A percentile compares a stretch with the other conserved stretches of the same genome.
phyloP scores from a whole-genome alignment of 2,888 invertebrate genomes.

The Erebia epiphron region DNA sequence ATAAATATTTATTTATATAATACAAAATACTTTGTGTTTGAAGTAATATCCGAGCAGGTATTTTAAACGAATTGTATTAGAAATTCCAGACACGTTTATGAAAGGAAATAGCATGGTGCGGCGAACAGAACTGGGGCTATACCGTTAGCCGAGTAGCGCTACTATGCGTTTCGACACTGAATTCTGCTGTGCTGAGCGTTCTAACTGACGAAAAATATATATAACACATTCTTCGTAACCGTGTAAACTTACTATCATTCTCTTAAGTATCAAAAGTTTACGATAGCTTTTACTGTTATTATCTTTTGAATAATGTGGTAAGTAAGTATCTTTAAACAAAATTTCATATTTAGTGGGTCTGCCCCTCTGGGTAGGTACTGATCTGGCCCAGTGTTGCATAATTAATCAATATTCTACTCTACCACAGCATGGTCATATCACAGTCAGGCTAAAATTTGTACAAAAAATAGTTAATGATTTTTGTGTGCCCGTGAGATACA shows the following conservation, averaged over 20 bases:
- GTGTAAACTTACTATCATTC: not conserved
- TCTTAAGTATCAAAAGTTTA: too few species aligned
- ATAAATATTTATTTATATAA: not conserved
- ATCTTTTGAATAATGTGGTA: too few species aligned
- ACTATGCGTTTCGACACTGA: conserved; percentile 26
- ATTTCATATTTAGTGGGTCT: too few species aligned
- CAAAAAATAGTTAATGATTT: not conserved
- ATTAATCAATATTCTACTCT: not conserved
- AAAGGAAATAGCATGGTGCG: conserved; percentile 31
- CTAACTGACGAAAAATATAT: conserved; percentile 12
- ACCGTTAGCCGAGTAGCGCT: conserved; percentile 37
- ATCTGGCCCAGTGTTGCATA: not conserved
- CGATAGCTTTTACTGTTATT: too few species aligned
- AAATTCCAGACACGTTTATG: conserved; percentile 38
- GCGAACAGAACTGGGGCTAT: conserved; percentile 27
- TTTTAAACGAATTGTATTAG: conserved; percentile 23
- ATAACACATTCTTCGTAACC: not conserved
- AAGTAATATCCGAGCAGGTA: not conserved
- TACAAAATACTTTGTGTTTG: not conserved
- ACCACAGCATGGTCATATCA: not conserved
- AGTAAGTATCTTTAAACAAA: too few species aligned
- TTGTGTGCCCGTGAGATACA: not conserved
- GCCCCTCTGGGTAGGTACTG: not conserved
- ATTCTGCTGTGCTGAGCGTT: conserved; percentile 27
- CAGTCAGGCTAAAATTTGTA: not conserved